Base-by-base conservation (phyloP, 2,888 invertebrate species). In the Odontothrips loti region DNA sequence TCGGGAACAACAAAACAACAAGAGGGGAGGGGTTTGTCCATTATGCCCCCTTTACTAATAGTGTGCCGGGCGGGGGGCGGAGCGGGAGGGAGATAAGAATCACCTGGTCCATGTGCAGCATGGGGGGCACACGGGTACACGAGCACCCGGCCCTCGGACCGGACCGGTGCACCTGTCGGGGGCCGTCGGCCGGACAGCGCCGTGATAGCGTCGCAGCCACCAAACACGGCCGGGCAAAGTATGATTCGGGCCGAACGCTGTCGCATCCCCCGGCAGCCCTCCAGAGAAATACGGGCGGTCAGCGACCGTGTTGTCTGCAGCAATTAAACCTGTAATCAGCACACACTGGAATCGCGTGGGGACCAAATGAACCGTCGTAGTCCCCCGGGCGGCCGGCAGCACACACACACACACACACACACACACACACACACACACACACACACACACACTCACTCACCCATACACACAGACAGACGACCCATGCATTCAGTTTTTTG, bases 11-110 rank as follows among this genome's bases (percentile, higher is more conserved):
- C 34, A 43, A 43, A 43, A 43, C 34, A 6, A 43, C 34, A 6
- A 43, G 34, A 43, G 51, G 51, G 51, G 51, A 12, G 51, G 51
- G 51, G 9, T 10, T 11, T n/a, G n/a, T 17, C 58, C 58, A 58
- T 58, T 58, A 58, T 58, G n/a, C 58, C 58, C 58, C 58, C 20
- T 58, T 58, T n/a, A 58, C 58, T 58, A 58, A 58, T 58, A 58
- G 58, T n/a, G 58, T n/a, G n/a, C 58, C 58, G 34, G 58, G 17
- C 58, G 34, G 34, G 58, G 58, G 20, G 15, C 58, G 58, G 58
- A 11, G 20, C n/a, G 20, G 58, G 58, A 12, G 51, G 12, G 20
- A 11, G 58, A 58, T 58, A 58, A 58, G 58, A 58, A 58, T 58
- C 58, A 58, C 58, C 58, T 58, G 58, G 58, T 58, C 58, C 58